Evolutionary conservation across 2,797 vertebrate genomes (phyloP).

Genomic region (Coranthus polyacanthus): DNA sequence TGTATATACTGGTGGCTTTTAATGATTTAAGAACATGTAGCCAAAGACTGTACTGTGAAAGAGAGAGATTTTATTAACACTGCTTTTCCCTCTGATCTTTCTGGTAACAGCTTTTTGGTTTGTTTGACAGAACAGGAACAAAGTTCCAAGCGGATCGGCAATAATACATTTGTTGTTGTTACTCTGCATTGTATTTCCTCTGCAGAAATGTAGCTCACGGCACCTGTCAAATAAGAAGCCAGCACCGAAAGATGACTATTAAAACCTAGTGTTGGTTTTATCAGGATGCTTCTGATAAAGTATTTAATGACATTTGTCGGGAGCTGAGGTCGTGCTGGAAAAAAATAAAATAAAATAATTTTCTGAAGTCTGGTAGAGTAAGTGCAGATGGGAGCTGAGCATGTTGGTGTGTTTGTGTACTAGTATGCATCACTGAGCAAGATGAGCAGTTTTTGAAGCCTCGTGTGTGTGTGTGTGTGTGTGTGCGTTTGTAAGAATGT

Average conservation of each 20-base stretch:
- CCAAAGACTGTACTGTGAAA: too few species aligned
- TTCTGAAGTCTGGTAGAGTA: slow-evolving; percentile 19
- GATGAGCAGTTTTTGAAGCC: too few species aligned
- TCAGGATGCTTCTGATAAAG: slow-evolving; percentile 66
- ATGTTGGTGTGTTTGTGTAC: slow-evolving; percentile 16
- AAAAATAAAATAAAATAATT: too few species aligned
- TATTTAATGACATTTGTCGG: slow-evolving; percentile 78
- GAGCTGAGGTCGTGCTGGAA: slow-evolving; percentile 42
- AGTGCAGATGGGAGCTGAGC: slow-evolving; percentile 44
- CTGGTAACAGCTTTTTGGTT: slow-evolving; percentile 40
- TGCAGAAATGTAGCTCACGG: slow-evolving; percentile 57
- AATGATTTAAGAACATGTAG: too few species aligned
- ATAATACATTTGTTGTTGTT: slow-evolving; percentile 71
- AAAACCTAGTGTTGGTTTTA: slow-evolving; percentile 68
- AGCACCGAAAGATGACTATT: slow-evolving; percentile 45
- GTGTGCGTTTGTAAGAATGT: slow-evolving; percentile 24
- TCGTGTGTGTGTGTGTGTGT: slow-evolving; percentile 1
- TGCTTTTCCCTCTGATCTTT: slow-evolving; percentile 43
- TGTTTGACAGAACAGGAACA: slow-evolving; percentile 86
- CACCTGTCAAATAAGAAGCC: slow-evolving; percentile 61
- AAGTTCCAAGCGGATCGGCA: slow-evolving; percentile 47
- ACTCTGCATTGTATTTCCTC: slow-evolving; percentile 67
- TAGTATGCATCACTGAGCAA: slow-evolving; percentile 34
- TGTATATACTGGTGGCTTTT: too few species aligned
- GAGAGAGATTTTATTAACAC: too few species aligned